These are phyloP conservation scores for Aspidoscelis tigris DNA, from an alignment of 2,113 vertebrate species.

Conservation along the genomic window DNA sequence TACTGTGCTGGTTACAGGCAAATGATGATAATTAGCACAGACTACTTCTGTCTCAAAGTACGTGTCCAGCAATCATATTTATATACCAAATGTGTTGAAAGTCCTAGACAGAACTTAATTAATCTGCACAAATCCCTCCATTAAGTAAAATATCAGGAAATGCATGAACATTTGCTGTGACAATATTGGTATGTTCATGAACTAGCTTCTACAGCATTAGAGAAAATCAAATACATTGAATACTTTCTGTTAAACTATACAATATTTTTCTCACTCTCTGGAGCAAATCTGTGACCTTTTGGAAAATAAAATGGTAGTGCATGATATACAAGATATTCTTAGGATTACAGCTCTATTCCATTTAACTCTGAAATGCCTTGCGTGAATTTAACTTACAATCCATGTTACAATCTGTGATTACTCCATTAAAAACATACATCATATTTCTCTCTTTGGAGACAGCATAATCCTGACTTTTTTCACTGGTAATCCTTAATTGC, in stretches of 20 bases:
- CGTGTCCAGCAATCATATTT: slow-evolving; percentile 6
- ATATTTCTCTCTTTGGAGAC: too few species aligned
- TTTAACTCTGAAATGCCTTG: background rate
- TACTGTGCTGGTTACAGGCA: background rate
- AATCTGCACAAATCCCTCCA: background rate
- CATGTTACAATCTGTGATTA: too few species aligned
- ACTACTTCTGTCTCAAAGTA: background rate
- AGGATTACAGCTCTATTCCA: background rate
- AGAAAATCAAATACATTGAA: background rate
- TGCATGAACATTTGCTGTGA: background rate
- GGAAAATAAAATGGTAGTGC: background rate
- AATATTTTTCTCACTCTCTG: background rate
- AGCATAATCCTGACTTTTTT: too few species aligned
- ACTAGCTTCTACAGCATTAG: background rate
- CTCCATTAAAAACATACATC: too few species aligned
- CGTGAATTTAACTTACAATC: too few species aligned
- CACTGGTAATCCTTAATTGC: too few species aligned
- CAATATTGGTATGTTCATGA: background rate
- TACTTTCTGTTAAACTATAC: background rate
- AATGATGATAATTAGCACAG: background rate
- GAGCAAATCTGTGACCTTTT: background rate
- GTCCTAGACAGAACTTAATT: background rate
- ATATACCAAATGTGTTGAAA: background rate
- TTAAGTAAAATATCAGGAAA: background rate
- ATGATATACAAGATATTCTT: rapidly evolving